Evolutionary conservation across 1,140 invertebrate genomes (phyloP).

Genomic region (Batillaria attramentaria): DNA sequence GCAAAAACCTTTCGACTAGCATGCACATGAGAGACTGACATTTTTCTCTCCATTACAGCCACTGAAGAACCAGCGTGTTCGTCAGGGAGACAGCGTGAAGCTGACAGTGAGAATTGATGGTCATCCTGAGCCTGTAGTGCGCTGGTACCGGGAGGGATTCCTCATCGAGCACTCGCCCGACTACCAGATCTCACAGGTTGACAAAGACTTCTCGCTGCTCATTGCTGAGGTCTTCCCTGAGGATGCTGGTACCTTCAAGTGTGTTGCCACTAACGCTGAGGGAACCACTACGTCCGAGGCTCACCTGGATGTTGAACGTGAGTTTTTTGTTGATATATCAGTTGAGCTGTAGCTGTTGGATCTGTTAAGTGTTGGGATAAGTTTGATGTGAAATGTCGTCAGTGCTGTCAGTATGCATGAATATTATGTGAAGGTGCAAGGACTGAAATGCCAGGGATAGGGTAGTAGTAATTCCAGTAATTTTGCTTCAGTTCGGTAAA

Average conservation of each 20-base stretch:
- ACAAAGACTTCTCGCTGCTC: slow-evolving; percentile 78
- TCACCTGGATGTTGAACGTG: slow-evolving; percentile 65
- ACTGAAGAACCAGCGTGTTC: slow-evolving; percentile 71
- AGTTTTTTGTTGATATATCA: too few relatives aligned
- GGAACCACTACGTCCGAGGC: slow-evolving; percentile 79
- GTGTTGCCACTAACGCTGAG: slow-evolving; percentile 90
- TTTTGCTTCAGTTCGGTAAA: too few relatives aligned
- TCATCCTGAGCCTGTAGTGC: slow-evolving; percentile 80
- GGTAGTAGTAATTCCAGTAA: too few relatives aligned
- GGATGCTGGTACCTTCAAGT: slow-evolving; percentile 95
- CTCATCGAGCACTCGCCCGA: slow-evolving; percentile 64
- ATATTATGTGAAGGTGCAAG: too few relatives aligned
- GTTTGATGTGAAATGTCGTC: too few relatives aligned
- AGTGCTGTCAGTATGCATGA: too few relatives aligned
- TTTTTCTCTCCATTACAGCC: background rate
- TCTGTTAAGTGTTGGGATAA: too few relatives aligned
- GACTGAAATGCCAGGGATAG: too few relatives aligned
- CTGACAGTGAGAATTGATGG: slow-evolving; percentile 84
- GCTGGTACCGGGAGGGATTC: slow-evolving; percentile 81
- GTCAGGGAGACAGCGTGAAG: slow-evolving; percentile 81
- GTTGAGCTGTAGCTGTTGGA: too few relatives aligned
- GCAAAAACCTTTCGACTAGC: background rate
- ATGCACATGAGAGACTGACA: background rate
- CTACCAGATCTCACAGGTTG: slow-evolving; percentile 63
- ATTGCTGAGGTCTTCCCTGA: slow-evolving; percentile 97